Evolutionary conservation across 2,888 invertebrate species (phyloP).

Genomic region (Sceliomorpha sp.): DNA sequence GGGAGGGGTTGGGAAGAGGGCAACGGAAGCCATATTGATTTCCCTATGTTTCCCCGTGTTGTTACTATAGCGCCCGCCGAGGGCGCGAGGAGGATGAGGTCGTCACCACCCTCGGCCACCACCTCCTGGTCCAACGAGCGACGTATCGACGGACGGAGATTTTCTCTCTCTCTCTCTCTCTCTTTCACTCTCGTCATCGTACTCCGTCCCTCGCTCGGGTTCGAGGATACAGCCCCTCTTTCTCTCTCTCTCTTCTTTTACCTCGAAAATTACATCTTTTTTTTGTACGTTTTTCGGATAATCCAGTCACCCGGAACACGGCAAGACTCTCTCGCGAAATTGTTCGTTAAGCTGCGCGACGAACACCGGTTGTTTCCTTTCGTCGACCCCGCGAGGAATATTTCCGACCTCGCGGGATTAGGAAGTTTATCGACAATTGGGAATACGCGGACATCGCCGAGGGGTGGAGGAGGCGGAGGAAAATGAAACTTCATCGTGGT

Average conservation of each 20-base stretch:
- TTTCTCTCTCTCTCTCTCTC: no score
- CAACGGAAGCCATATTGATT: slow-evolving; percentile 81
- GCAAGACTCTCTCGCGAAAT: neutral
- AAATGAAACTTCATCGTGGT: neutral
- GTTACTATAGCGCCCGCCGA: slow-evolving; percentile 79
- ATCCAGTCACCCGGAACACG: slow-evolving; percentile 43
- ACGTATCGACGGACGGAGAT: slow-evolving; percentile 64
- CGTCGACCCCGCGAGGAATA: no score
- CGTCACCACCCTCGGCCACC: slow-evolving; percentile 67
- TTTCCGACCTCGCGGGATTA: neutral
- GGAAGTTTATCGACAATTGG: no score
- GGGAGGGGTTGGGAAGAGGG: slow-evolving; percentile 70
- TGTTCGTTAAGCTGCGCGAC: neutral
- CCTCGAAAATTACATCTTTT: slow-evolving; percentile 40
- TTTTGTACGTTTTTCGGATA: slow-evolving; percentile 37
- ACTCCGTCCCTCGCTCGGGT: no score
- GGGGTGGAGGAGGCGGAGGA: no score
- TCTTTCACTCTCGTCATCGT: no score
- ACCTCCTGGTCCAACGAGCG: slow-evolving; percentile 61
- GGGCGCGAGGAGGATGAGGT: slow-evolving; percentile 72
- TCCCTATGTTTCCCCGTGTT: slow-evolving; percentile 81
- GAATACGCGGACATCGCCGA: no score
- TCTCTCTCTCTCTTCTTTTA: no score
- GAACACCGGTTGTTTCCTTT: no score
- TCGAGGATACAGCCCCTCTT: no score